phyloP scores from a whole-genome alignment of 2,113 vertebrate species.

The Fukomys damarensis region DNA sequence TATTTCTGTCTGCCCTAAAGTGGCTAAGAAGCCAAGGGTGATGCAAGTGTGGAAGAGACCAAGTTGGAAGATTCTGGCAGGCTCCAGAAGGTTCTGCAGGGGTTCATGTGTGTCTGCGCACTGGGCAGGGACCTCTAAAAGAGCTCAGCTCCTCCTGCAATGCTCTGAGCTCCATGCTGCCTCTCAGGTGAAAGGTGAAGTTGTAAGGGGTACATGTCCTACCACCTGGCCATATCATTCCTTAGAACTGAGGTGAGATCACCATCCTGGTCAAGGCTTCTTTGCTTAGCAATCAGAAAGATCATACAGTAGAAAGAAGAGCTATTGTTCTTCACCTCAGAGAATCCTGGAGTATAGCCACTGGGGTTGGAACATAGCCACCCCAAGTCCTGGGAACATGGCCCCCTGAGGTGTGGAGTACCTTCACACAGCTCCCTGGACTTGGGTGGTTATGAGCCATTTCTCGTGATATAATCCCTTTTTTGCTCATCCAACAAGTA shows the following conservation, averaged over 20 bases:
- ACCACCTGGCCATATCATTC: not conserved
- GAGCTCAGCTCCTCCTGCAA: too few relatives aligned
- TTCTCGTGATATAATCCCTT: not conserved
- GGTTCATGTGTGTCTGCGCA: not conserved
- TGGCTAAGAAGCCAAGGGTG: not conserved
- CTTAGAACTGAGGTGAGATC: not conserved
- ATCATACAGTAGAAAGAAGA: not conserved
- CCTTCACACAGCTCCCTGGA: not conserved
- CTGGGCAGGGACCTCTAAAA: not conserved
- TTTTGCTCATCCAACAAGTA: accelerated
- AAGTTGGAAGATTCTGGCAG: not conserved
- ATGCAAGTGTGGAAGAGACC: not conserved
- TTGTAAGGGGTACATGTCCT: too few relatives aligned
- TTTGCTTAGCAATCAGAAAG: not conserved
- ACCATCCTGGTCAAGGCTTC: not conserved
- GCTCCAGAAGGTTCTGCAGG: not conserved
- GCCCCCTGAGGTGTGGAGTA: not conserved
- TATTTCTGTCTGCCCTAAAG: not conserved
- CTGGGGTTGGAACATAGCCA: not conserved
- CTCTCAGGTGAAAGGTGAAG: not conserved
- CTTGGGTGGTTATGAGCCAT: too few relatives aligned
- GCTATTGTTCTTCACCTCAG: not conserved
- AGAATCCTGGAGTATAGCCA: not conserved
- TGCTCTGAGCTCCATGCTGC: not conserved
- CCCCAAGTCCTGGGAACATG: not conserved